A percentile compares a stretch with the other conserved stretches of the same genome.
These are phyloP conservation scores for Eudemis profundana DNA, from an alignment of 2,888 invertebrate species.

Conservation along the genomic window DNA sequence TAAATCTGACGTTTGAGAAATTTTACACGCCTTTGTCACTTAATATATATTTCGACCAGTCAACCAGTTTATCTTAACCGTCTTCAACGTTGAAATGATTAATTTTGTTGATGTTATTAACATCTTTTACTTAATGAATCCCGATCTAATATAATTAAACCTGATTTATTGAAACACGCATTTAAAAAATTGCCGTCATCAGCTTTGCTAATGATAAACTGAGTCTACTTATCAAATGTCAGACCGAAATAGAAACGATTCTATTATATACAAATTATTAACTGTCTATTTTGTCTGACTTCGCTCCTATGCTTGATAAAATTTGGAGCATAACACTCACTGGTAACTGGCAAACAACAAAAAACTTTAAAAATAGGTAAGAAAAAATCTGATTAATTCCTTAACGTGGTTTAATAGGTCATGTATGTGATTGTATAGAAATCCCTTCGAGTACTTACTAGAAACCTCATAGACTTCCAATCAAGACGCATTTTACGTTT, in stretches of 20 bases:
- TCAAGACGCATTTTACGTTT: conserved; percentile 27
- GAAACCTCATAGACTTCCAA: not conserved
- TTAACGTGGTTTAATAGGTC: too few species aligned
- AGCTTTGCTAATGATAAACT: conserved; percentile 36
- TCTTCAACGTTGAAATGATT: conserved; percentile 68
- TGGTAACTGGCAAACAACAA: too few species aligned
- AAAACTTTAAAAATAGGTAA: too few species aligned
- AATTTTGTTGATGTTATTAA: conserved; percentile 59
- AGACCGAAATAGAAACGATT: not conserved
- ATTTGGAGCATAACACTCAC: too few species aligned
- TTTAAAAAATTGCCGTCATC: conserved; percentile 22
- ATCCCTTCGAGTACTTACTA: not conserved
- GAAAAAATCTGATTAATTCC: too few species aligned
- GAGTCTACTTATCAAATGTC: conserved; percentile 22
- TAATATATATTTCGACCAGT: conserved; percentile 71
- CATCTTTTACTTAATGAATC: conserved; percentile 29
- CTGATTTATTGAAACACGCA: conserved; percentile 32
- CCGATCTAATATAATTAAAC: conserved; percentile 37
- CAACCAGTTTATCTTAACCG: conserved; percentile 14
- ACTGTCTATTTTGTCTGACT: not conserved
- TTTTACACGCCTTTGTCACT: conserved; percentile 80
- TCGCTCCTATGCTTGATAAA: too few species aligned
- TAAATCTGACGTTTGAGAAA: conserved; percentile 80
- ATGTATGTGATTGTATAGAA: not conserved
- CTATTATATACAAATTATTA: not conserved